Evolutionary conservation across 2,113 vertebrate genomes (phyloP), one percentile per base, ranked within the genome.

Genomic region (Bombycilla garrulus): DNA sequence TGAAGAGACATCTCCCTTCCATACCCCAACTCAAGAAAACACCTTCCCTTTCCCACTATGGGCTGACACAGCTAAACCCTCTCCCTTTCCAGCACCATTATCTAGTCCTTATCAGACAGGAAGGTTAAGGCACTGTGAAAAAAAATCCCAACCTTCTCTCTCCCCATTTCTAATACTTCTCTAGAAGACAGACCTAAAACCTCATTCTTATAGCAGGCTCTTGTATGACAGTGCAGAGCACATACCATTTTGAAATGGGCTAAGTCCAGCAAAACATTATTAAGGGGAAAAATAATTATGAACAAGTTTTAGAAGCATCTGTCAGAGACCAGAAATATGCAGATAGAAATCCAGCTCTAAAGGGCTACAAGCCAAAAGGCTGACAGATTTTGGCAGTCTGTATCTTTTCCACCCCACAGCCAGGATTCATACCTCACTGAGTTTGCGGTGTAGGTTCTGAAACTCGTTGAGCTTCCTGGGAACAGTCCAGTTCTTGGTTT

Each of bases 381-480:
- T 80, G 22, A 19, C 12, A 67, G 33, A 60, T 88, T 26, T 38
- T 16, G 76, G 20, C 28, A 12, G 54, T 60, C 64, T 40, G n/a
- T 48, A 26, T 44, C 29, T 69, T 61, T n/a, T 71, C 31, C 18
- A 35, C 74, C 15, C 40, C 3, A 0, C 14, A 84, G 28, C 2
- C 1, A 3, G 58, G 53, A 48, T 50, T 50, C 84, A 2, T 98
- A 99, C 99, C 99, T 99, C 99, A 4, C 98, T 99, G 81, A 99
- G 98, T 95, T 99, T 99, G 95, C 99, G 98, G 96, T 99, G 99
- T 61, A 99, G 97, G 89, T 98, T 99, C 96, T 99, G 99, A 97
- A 99, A 99, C 91, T 99, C 99, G 15, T 97, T 99, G 89, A 99
- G 99, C 95, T 98, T 99, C 97, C 99, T 98, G 81, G 98, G 98